A percentile compares a stretch with the other conserved stretches of the same genome.
These are phyloP conservation scores for Eurosta solidaginis DNA, from an alignment of 1,140 invertebrate species.

Conservation along the genomic window DNA sequence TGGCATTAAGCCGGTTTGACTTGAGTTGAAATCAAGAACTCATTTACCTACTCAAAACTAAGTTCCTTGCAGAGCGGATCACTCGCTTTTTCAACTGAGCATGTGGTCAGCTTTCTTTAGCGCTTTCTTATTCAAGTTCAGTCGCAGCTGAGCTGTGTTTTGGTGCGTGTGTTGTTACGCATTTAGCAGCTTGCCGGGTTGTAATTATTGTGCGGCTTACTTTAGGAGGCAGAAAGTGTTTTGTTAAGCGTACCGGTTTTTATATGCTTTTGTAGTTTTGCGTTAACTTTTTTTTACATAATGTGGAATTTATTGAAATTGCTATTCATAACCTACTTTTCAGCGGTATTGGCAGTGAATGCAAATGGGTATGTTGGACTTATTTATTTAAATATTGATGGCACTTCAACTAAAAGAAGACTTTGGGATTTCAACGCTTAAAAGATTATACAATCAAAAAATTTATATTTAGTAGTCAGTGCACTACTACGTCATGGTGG, in stretches of 20 bases:
- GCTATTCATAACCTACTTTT: not conserved
- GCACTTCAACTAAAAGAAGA: no score
- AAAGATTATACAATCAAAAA: no score
- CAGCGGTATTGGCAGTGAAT: not conserved
- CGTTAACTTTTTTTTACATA: not conserved
- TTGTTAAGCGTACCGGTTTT: not conserved
- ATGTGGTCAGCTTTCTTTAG: not conserved
- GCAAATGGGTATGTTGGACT: not conserved
- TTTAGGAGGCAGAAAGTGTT: not conserved
- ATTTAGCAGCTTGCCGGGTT: not conserved
- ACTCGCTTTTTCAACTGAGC: no score
- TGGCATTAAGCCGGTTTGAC: no score
- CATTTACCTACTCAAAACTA: no score
- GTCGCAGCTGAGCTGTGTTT: not conserved
- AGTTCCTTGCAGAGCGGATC: no score
- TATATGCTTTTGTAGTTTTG: not conserved
- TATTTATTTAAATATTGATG: not conserved
- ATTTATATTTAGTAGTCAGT: no score
- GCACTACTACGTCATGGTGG: no score
- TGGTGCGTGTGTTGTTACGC: not conserved
- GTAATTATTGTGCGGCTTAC: not conserved
- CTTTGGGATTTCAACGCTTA: no score
- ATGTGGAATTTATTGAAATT: not conserved
- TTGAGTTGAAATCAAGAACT: no score
- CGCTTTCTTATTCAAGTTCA: not conserved